Conservation (phyloP, 2,113 vertebrate genomes). For the Mellivora capensis region DNA sequence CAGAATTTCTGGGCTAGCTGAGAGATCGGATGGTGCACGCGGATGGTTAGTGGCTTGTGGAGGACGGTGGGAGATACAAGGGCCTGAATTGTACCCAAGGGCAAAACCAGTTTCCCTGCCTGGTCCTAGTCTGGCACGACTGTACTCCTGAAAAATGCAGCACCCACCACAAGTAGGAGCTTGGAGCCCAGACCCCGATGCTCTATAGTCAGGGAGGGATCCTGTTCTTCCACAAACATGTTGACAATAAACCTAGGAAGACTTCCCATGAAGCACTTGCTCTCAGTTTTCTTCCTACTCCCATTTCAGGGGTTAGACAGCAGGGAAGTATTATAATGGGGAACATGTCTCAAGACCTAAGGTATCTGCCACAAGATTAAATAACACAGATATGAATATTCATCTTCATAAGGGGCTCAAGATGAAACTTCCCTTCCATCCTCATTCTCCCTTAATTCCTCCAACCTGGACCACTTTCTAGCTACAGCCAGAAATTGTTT, state of each 20-base stretch:
- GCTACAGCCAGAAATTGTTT: not conserved
- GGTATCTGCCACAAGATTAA: not conserved
- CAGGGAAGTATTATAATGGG: not conserved
- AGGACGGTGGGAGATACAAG: not conserved
- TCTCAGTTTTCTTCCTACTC: not conserved
- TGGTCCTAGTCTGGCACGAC: not conserved
- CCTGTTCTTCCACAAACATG: not conserved
- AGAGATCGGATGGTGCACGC: accelerated
- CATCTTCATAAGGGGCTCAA: not conserved
- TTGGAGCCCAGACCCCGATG: not conserved
- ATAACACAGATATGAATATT: not conserved
- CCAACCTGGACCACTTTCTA: not conserved
- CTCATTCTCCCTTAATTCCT: not conserved
- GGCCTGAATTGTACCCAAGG: not conserved
- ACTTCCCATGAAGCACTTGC: accelerated
- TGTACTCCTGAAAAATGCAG: not conserved
- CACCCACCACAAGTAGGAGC: not conserved
- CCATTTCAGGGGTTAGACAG: not conserved
- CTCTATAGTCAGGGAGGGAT: accelerated
- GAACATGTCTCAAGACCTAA: not conserved
- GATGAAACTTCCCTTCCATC: not conserved
- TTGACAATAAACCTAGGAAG: not conserved
- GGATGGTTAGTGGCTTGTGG: not conserved
- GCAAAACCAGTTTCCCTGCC: not conserved
- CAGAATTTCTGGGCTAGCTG: not conserved